Percentiles rank a stretch among this genome's conserved stretches.
Conservation (phyloP, 2,888 invertebrate genomes). For the Cosmopolites sordidus region DNA sequence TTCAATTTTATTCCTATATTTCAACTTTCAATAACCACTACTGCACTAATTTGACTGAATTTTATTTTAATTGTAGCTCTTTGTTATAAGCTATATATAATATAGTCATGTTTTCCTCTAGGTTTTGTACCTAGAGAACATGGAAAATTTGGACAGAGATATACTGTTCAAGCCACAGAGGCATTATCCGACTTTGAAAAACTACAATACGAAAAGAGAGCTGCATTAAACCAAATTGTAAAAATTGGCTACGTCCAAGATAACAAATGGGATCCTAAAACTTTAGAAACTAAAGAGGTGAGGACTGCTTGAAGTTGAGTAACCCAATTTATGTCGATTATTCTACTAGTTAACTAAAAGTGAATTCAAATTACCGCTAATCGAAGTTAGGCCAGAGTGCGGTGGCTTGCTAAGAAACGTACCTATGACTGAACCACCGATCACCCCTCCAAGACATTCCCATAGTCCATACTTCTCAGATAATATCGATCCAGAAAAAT, state of each 20-base stretch:
- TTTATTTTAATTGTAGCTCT: neutral
- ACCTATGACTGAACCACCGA: conserved; percentile 57
- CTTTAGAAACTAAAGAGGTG: conserved; percentile 59
- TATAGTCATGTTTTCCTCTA: too few relatives aligned
- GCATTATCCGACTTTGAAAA: conserved; percentile 69
- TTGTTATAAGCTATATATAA: neutral
- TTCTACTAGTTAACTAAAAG: conserved; percentile 59
- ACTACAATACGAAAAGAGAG: conserved; percentile 56
- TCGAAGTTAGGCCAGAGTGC: conserved; percentile 64
- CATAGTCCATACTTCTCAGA: conserved; percentile 65
- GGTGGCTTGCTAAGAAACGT: conserved; percentile 60
- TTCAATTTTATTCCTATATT: too few relatives aligned
- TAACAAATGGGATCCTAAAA: conserved; percentile 60
- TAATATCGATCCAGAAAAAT: conserved; percentile 58
- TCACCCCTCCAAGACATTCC: conserved; percentile 57
- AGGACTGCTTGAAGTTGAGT: too few relatives aligned
- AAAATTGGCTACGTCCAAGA: conserved; percentile 58
- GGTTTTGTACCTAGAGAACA: conserved; percentile 66
- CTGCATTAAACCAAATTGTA: conserved; percentile 57
- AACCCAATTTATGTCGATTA: neutral
- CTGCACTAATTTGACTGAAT: neutral
- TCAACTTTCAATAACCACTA: too few relatives aligned
- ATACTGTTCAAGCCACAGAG: conserved; percentile 67
- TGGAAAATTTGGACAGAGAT: conserved; percentile 66
- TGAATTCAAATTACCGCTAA: conserved; percentile 65